These are phyloP conservation scores for Capromys pilorides DNA, from an alignment of 2,797 vertebrate genomes.

Conservation along the genomic window DNA sequence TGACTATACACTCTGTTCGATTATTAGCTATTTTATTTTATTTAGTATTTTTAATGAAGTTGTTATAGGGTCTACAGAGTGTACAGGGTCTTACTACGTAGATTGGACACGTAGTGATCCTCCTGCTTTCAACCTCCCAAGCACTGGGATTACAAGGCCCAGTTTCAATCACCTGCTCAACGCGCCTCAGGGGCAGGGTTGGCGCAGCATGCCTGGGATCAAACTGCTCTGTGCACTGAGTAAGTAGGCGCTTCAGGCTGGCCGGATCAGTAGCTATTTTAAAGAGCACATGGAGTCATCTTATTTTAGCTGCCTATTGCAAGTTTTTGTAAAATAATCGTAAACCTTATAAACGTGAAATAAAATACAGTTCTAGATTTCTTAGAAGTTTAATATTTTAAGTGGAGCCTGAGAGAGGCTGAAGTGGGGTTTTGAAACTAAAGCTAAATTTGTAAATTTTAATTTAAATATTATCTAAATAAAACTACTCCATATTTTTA, in stretches of 20 bases:
- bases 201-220: no score
- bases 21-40: constrained; percentile 39
- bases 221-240: no score
- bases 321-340: background rate
- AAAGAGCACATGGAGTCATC: background rate
- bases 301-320: constrained; percentile 11
- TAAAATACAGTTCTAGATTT: background rate
- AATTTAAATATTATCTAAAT: constrained; percentile 51
- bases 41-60: no score
- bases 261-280: constrained; percentile 30
- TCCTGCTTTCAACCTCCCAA: no score
- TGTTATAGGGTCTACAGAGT: no score
- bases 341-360: constrained; percentile 42
- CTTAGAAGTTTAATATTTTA: constrained; percentile 22
- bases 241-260: no score
- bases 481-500: constrained; percentile 19
- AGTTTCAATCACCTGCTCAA: no score
- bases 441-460: constrained; percentile 47
- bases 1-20: constrained; percentile 23
- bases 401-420: background rate
- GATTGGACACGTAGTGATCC: no score
- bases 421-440: background rate
- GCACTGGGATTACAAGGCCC: no score
- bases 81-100: no score
- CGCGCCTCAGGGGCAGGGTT: no score